Conservation (phyloP, 2,113 vertebrate species). For the Anser cygnoides region DNA sequence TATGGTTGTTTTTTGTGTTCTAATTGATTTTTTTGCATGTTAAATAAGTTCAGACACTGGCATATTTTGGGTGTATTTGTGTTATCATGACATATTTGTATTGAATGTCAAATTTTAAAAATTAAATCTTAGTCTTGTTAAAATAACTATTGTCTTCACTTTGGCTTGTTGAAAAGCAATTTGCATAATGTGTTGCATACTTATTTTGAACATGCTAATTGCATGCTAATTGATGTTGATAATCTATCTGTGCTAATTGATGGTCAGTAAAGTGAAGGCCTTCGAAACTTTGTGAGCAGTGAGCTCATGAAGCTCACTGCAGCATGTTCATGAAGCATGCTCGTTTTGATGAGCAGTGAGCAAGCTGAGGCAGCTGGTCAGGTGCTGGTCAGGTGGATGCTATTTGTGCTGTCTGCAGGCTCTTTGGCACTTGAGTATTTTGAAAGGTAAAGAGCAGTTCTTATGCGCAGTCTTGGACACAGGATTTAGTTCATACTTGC, state of each 20-base stretch:
- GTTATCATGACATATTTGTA: constrained; percentile 80
- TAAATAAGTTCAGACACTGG: constrained; percentile 80
- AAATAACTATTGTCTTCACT: constrained; percentile 68
- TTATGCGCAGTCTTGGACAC: background rate
- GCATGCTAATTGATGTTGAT: background rate
- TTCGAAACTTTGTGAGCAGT: background rate
- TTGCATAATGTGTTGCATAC: background rate
- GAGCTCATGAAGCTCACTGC: too few relatives aligned
- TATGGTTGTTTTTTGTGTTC: constrained; percentile 77
- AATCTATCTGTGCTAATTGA: background rate
- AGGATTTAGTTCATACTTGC: background rate
- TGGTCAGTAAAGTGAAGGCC: background rate
- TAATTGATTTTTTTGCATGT: constrained; percentile 82
- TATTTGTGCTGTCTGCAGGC: background rate
- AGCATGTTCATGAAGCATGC: background rate
- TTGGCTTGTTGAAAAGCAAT: constrained; percentile 37
- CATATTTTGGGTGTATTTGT: constrained; percentile 82
- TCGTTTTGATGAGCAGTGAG: background rate
- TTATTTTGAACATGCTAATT: background rate
- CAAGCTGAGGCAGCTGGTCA: background rate
- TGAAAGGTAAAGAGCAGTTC: background rate
- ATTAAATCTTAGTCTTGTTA: constrained; percentile 77
- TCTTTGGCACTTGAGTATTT: background rate
- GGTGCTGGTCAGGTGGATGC: too few relatives aligned
- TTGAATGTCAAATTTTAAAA: constrained; percentile 76